Base-by-base conservation (phyloP, 2,888 invertebrate genomes). In the Oligia latruncula region DNA sequence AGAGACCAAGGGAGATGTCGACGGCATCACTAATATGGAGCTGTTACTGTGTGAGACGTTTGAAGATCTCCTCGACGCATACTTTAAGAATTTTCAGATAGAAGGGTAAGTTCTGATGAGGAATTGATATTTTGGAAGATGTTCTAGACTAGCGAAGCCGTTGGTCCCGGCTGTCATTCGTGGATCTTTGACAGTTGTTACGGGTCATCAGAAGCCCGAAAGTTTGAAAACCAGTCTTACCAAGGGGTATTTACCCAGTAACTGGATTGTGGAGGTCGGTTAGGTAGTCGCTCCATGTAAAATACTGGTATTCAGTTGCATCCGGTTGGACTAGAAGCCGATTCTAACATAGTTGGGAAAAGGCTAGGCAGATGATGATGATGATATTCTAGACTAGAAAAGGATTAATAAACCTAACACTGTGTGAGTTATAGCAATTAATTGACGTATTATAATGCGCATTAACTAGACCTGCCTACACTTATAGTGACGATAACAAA, bases 21-120 rank as follows among this genome's bases (percentile, higher is more conserved):
- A 97, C 40, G 96, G 98, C n/a, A 98, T 98, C 94, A 98, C 98
- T n/a, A 98, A 98, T 8, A 98, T 99, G 95, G 98, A 98, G 91
- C 98, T 99, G 97, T 98, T 98, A 89, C 98, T 99, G 87, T 99
- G 98, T 93, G 99, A 99, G 93, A 98, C 98, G 85, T 97, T 98
- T 55, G 97, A 98, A 9, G 98, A 99, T 84, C 95, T 99, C 17
- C 95, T 98, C 6, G 98, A 98, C 90, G 98, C 98, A 0, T 99
- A 99, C 92, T 99, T 99, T 92, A 97, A 98, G 67, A 98, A 98
- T 92, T 99, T 98, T 91, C 97, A 97, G 79, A 98, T 99, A 91
- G 98, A 99, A 94, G 97, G 98, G 90, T 97, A 98, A 76, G 76
- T 75, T 17, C 13, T 11, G 17, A 73, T 1, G 15, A 58, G 1